A percentile compares a stretch with the other conserved stretches of the same genome.
These are phyloP conservation scores for Cyprinodon tularosa DNA, from an alignment of 2,113 vertebrate genomes.

Conservation along the genomic window DNA sequence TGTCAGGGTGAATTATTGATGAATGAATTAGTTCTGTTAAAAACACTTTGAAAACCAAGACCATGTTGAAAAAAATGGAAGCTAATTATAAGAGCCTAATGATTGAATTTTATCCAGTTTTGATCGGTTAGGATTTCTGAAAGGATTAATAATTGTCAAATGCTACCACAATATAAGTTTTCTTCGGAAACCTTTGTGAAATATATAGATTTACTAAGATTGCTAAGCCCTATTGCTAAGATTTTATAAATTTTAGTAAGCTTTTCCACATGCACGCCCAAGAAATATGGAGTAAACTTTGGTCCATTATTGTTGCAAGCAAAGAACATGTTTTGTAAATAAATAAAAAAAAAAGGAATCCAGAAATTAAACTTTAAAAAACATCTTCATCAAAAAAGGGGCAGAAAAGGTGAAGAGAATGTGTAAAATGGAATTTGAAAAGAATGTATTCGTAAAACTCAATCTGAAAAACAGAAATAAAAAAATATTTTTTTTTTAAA, in stretches of 20 bases:
- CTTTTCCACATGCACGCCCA: too few relatives aligned
- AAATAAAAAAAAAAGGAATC: not conserved
- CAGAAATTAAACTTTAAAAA: not conserved
- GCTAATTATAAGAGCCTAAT: not conserved
- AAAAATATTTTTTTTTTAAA: too few relatives aligned
- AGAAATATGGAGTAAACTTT: too few relatives aligned
- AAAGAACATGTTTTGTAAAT: too few relatives aligned
- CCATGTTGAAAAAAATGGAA: not conserved
- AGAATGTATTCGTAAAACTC: too few relatives aligned
- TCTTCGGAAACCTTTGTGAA: not conserved
- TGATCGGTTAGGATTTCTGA: too few relatives aligned
- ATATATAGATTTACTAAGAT: not conserved
- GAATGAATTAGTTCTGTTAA: not conserved
- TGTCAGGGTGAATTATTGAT: slow-evolving; percentile 11
- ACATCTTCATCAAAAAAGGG: too few relatives aligned
- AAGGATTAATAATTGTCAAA: not conserved
- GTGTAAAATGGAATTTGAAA: too few relatives aligned
- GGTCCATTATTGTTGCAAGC: too few relatives aligned
- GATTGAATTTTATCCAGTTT: too few relatives aligned
- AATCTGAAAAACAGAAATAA: too few relatives aligned
- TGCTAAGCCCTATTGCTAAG: not conserved
- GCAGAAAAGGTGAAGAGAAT: too few relatives aligned
- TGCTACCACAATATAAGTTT: not conserved
- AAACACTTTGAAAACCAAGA: not conserved
- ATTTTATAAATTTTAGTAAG: not conserved